A percentile compares a stretch with the other conserved stretches of the same genome.
Evolutionary conservation across 2,113 vertebrate genomes (phyloP).

Genomic region (Pollachius pollachius): DNA sequence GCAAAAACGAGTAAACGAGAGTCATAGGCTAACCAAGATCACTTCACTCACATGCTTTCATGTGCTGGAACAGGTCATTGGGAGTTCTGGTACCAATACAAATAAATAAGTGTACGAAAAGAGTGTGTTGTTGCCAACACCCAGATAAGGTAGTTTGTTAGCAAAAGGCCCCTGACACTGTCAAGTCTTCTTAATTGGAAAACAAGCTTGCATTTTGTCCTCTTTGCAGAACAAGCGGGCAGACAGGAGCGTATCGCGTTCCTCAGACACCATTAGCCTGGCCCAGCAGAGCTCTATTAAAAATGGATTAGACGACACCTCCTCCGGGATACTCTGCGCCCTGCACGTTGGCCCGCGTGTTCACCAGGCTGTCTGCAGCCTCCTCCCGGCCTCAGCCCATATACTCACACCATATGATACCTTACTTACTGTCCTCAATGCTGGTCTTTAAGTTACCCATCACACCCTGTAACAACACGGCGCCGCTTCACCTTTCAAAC

Average conservation of each 20-base stretch:
- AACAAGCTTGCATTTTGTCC: conserved; percentile 16
- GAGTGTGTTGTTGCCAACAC: no score
- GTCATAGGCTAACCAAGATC: no score
- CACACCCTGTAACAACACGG: no score
- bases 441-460: no score
- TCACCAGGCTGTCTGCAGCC: background rate
- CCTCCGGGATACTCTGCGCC: background rate
- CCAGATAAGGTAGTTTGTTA: no score
- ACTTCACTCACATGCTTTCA: no score
- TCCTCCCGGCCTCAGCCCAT: no score
- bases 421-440: background rate
- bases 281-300: conserved; percentile 19
- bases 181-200: conserved; percentile 9
- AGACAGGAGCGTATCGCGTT: conserved; percentile 20
- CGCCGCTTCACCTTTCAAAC: no score
- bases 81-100: no score
- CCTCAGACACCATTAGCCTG: conserved; percentile 6
- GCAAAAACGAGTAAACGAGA: no score
- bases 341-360: background rate
- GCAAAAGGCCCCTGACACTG: background rate
- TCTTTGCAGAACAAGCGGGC: background rate
- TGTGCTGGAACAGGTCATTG: no score
- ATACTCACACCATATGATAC: background rate
- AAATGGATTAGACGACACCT: conserved; percentile 24
- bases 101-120: no score